Conservation (phyloP, 30 jellyfish, hydroid and myxozoan genomes). For the Sanderia malayensis region DNA sequence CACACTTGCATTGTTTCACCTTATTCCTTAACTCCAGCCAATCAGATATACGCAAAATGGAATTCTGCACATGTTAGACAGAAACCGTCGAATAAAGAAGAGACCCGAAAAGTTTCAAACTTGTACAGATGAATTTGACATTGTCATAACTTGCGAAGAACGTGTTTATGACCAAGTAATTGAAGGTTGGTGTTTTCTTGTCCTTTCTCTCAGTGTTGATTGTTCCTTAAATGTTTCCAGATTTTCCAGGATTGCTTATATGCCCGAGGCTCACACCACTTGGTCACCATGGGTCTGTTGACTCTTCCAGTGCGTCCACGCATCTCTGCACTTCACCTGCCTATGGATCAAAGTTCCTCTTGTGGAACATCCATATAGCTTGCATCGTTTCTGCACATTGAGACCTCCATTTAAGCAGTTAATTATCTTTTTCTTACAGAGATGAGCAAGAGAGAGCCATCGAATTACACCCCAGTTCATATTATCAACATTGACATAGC, state of each 20-base stretch:
- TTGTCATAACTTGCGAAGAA: slow-evolving; percentile 87
- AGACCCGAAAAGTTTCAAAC: slow-evolving; percentile 91
- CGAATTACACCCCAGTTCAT: slow-evolving; percentile 86
- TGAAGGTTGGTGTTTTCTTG: slow-evolving; percentile 93
- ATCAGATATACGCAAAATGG: slow-evolving; percentile 96
- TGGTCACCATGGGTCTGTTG: too few relatives aligned
- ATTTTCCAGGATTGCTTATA: too few relatives aligned
- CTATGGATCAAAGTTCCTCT: too few relatives aligned
- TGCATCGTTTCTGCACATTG: too few relatives aligned
- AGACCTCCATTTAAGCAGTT: too few relatives aligned
- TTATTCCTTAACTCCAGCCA: slow-evolving; percentile 51
- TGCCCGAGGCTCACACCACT: too few relatives aligned
- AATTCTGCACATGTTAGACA: slow-evolving; percentile 91
- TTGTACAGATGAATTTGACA: slow-evolving; percentile 75
- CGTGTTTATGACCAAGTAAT: slow-evolving; percentile 92
- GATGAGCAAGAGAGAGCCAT: slow-evolving; percentile 82
- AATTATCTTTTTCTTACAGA: slow-evolving; percentile 53
- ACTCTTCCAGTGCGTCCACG: too few relatives aligned
- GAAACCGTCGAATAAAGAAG: slow-evolving; percentile 86
- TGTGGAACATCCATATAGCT: too few relatives aligned
- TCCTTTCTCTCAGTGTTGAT: too few relatives aligned
- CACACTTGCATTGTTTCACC: too few relatives aligned
- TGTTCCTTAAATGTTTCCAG: too few relatives aligned
- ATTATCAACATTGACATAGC: slow-evolving; percentile 79
- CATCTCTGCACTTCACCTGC: too few relatives aligned